Evolutionary conservation across 2,113 vertebrate species (phyloP), one percentile per base, ranked within the genome.

Genomic region (Scatophagus argus): DNA sequence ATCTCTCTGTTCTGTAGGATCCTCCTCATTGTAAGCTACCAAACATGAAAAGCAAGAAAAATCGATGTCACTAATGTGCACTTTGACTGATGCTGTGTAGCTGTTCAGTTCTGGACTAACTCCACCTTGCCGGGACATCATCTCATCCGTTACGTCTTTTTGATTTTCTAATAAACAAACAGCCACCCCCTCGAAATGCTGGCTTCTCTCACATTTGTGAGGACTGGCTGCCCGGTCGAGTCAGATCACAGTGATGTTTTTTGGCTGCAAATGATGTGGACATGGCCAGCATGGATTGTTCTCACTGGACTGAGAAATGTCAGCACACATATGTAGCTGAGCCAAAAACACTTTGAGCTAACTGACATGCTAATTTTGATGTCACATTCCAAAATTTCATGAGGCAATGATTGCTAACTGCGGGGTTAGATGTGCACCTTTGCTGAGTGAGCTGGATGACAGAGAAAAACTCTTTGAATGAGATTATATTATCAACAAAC

Each of bases 321-420:
- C 72, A 47, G 38, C 65, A 36, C 39, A 25, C 32, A 34, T 34
- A 54, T 64, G 59, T 27, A 64, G 52, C 5, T 7, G 12, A 41
- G 77, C 67, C 83, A 80, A 58, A 77, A 76, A 16, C 47, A 49
- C 72, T 80, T 46, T 39, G 54, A 61, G 72, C 60, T 77, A 76
- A 84, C 51, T 62, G 72, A 80, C 60, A 66, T 80, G 71, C 72
- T 66, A 66, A 84, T 84, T 67, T 67, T 63, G 8, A 47, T 47
- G 63, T 75, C 38, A 61, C 36, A 12, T 61, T 67, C n/a, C 55
- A 29, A 21, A 51, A 44, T 68, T 62, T 54, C 61, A 73, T 38
- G 69, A 52, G 32, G 60, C 9, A 25, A 32, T 14, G 17, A 54
- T 54, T 41, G 31, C 25, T 41, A 10, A 65, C 10, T 63, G 34